Evolutionary conservation across 2,888 invertebrate species (phyloP).

Genomic region (Pammene aurita): DNA sequence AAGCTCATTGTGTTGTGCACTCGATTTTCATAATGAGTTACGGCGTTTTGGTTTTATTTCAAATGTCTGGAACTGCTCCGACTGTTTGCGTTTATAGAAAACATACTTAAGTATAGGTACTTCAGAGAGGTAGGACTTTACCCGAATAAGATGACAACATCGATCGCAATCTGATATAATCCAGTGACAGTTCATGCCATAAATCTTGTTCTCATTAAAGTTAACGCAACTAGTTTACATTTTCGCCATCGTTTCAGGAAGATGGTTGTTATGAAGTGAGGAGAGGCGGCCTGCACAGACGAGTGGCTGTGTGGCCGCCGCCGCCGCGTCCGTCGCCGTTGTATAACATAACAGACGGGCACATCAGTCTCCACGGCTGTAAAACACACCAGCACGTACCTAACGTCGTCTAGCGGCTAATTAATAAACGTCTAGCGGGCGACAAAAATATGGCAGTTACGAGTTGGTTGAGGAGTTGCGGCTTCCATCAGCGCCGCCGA

Average conservation of each 20-base stretch:
- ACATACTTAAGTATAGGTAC: too few relatives aligned
- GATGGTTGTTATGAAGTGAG: slow-evolving; percentile 10
- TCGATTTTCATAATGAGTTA: neutral
- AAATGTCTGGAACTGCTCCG: neutral
- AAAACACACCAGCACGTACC: slow-evolving; percentile 3
- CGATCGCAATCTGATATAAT: neutral
- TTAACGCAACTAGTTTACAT: neutral
- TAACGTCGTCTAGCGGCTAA: slow-evolving; percentile 31
- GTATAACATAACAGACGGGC: too few relatives aligned
- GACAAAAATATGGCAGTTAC: slow-evolving; percentile 20
- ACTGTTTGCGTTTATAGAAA: too few relatives aligned
- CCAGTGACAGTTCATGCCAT: neutral
- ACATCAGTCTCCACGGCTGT: too few relatives aligned
- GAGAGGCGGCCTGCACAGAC: slow-evolving; percentile 15
- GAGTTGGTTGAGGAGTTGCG: slow-evolving; percentile 1
- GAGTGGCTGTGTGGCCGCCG: slow-evolving; percentile 9
- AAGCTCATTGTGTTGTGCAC: neutral
- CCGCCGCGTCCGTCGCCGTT: neutral
- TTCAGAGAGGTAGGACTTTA: too few relatives aligned
- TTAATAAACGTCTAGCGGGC: slow-evolving; percentile 32
- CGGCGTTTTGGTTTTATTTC: neutral
- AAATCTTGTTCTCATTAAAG: neutral
- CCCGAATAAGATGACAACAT: neutral
- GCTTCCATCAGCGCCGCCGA: slow-evolving; percentile 20
- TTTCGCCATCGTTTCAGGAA: neutral